A percentile compares a stretch with the other conserved stretches of the same genome.
Conservation (phyloP, 2,113 vertebrate genomes). For the Pardalotus punctatus region DNA sequence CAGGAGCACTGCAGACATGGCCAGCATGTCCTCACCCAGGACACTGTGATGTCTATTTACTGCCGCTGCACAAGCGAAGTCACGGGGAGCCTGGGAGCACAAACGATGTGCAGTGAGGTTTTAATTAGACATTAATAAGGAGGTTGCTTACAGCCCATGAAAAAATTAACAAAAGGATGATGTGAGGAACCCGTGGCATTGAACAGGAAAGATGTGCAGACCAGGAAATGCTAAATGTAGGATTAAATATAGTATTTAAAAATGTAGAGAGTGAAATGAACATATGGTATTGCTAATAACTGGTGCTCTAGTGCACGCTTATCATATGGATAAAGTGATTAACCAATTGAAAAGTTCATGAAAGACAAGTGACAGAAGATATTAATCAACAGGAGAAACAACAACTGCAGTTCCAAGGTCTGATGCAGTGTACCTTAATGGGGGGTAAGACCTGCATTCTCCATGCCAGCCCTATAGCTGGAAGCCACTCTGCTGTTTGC, state of each 20-base stretch:
- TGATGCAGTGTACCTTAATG: background rate
- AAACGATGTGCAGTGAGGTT: background rate
- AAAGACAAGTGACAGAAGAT: background rate
- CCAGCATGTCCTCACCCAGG: background rate
- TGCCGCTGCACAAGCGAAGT: background rate
- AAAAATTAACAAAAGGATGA: background rate
- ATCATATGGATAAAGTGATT: background rate
- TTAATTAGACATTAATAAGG: background rate
- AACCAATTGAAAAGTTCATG: background rate
- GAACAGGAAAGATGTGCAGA: background rate
- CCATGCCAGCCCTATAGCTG: accelerated
- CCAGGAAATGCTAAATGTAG: background rate
- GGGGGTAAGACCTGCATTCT: background rate
- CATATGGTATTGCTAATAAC: background rate
- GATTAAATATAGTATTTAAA: background rate
- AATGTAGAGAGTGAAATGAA: background rate
- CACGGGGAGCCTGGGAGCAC: background rate
- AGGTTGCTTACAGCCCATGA: background rate
- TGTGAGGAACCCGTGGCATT: background rate
- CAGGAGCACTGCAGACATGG: accelerated
- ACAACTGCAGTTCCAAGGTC: background rate
- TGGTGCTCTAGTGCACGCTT: background rate
- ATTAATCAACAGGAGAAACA: background rate
- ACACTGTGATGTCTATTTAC: background rate
- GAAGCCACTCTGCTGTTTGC: background rate